These are phyloP conservation scores for Carcharodon carcharias DNA, from an alignment of 2,797 vertebrate genomes.

Conservation along the genomic window DNA sequence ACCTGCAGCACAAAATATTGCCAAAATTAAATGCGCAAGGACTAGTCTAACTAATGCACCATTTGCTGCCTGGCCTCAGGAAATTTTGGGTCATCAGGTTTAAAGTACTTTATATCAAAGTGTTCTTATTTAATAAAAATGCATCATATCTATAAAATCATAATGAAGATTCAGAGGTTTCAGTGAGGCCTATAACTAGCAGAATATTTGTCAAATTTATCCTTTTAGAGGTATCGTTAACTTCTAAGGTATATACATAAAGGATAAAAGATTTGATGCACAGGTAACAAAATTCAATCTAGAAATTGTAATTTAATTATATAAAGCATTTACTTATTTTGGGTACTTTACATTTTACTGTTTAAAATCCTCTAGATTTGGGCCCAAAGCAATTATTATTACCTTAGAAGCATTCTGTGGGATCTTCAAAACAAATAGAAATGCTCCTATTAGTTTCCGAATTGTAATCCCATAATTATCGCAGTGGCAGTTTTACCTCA, in stretches of 20 bases:
- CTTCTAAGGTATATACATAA: background rate
- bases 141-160: background rate
- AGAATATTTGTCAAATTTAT: background rate
- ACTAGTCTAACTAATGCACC: background rate
- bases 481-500: slow-evolving; percentile 17
- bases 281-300: background rate
- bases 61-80: background rate
- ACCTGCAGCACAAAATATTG: background rate
- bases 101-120: background rate
- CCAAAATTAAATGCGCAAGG: background rate
- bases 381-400: background rate
- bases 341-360: background rate
- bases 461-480: slow-evolving; percentile 18
- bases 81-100: background rate
- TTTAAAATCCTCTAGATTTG: slow-evolving; percentile 12
- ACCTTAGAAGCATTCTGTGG: background rate
- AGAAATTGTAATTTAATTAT: background rate
- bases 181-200: background rate
- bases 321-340: background rate
- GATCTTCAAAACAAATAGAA: slow-evolving; percentile 24
- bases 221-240: background rate
- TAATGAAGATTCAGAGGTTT: background rate
- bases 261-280: background rate
- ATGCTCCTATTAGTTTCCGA: background rate
- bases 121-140: background rate